phyloP scores from a whole-genome alignment of 2,797 vertebrate species.

The Centroberyx gerrardi region DNA sequence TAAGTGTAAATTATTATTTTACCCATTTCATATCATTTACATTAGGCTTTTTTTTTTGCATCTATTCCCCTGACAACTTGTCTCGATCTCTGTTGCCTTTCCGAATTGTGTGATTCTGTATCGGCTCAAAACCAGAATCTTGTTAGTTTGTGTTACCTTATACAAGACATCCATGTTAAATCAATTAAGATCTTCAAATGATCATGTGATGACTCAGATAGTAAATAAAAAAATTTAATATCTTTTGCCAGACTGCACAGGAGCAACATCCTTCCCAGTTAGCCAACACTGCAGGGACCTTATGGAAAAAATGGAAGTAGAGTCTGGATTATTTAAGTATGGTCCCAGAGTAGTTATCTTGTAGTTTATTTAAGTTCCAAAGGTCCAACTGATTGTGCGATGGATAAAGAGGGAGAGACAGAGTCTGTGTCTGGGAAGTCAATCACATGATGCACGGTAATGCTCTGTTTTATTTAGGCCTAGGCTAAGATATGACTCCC shows the following conservation, averaged over 20 bases:
- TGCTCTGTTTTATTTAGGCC: background rate
- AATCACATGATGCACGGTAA: constrained; percentile 27
- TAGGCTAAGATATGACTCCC: background rate
- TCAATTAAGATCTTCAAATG: too few relatives aligned
- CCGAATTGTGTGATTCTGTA: background rate
- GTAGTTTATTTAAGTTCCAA: constrained; percentile 68
- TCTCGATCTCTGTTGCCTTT: background rate
- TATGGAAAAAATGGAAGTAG: constrained; percentile 31
- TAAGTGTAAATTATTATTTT: background rate
- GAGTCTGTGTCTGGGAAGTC: constrained; percentile 5
- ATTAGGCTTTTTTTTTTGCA: background rate
- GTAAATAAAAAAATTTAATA: constrained; percentile 39
- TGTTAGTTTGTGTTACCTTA: background rate
- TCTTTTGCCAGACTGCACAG: background rate
- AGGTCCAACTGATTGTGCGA: constrained; percentile 57
- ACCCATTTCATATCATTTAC: background rate
- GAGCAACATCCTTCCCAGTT: constrained; percentile 51
- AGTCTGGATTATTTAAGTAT: constrained; percentile 18
- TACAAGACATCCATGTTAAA: background rate
- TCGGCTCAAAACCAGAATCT: background rate
- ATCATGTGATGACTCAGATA: constrained; percentile 11
- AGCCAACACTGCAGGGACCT: constrained; percentile 24
- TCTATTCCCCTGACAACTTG: background rate
- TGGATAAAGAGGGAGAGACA: constrained; percentile 10
- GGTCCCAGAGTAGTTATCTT: constrained; percentile 36